Conservation (phyloP, 1,140 invertebrate species). For the Drosophila subpulchrella region DNA sequence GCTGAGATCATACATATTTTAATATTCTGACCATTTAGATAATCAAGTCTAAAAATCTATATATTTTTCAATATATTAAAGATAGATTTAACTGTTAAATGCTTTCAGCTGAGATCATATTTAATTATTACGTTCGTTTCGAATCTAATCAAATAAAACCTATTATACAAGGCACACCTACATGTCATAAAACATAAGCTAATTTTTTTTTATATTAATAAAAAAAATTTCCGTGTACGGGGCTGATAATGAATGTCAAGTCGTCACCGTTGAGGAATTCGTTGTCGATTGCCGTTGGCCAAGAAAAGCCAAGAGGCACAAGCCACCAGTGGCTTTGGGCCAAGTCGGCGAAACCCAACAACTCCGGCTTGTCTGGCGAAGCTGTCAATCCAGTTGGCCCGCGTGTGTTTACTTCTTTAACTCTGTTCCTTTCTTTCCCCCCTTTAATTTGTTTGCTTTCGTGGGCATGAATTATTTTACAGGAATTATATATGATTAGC, state of each 20-base stretch:
- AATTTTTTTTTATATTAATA: neutral
- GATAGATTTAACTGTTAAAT: too few species aligned
- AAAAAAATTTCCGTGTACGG: slow-evolving; percentile 5
- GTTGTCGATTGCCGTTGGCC: slow-evolving; percentile 45
- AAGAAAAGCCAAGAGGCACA: slow-evolving; percentile 35
- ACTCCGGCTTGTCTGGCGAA: slow-evolving; percentile 73
- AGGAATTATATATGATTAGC: slow-evolving; percentile 75
- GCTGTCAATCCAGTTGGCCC: slow-evolving; percentile 71
- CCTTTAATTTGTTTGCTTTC: slow-evolving; percentile 55
- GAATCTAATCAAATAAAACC: neutral
- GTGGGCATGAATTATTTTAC: slow-evolving; percentile 65
- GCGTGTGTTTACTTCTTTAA: slow-evolving; percentile 45
- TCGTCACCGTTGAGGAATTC: slow-evolving; percentile 74
- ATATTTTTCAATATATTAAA: too few species aligned
- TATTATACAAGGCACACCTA: neutral
- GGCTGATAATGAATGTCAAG: slow-evolving; percentile 62
- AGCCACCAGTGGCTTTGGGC: slow-evolving; percentile 29
- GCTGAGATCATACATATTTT: too few species aligned
- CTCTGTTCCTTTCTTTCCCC: slow-evolving; percentile 13
- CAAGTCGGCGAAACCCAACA: slow-evolving; percentile 16
- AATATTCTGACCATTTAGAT: too few species aligned
- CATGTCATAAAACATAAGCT: neutral
- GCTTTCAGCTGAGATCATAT: too few species aligned
- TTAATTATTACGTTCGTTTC: too few species aligned
- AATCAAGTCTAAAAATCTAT: too few species aligned